Evolutionary conservation across 1,140 invertebrate species (phyloP), one percentile per base, ranked within the genome.

Genomic region (Meloidogyne hapla): DNA sequence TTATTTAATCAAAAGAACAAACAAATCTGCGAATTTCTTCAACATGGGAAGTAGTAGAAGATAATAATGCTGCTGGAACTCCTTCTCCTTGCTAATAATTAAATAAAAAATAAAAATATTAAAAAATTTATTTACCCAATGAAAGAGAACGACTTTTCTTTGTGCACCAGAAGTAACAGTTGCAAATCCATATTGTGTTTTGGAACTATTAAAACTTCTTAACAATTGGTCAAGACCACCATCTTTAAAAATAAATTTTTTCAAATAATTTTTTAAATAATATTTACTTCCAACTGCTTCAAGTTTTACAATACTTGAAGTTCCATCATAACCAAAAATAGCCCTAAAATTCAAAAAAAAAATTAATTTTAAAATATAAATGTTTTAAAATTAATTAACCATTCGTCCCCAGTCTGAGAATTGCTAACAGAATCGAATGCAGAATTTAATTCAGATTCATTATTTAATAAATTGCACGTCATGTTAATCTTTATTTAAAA

Each of bases 251-350:
- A 21, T 23, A 21, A 79, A 38, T 80, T 28, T 18, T 56, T 56
- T 63, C 77, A n/a, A n/a, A 23, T 25, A 23, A 76, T 56, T 26
- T 25, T 23, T 9, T 1, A 72, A 33, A 40, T 42, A 12, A 25
- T 72, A 75, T 25, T 72, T 85, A 82, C 80, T 70, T 86, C 82
- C 82, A 18, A 3, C 69, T 18, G 66, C 74, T 21, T 79, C 82
- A 23, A 85, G 25, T 67, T 80, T 76, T 9, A 83, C 25, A 45
- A 83, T 85, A 74, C 83, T 86, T 21, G 84, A 84, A 33, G 64
- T 65, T 23, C 74, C 84, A 56, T 83, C 82, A 45, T 83, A 83
- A 38, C 84, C 82, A 48, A 85, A 84, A 67, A 83, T 83, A 23
- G 48, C 64, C 82, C 82, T 83, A 64, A 76, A 85, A 76, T 68